phyloP scores from a whole-genome alignment of 1,140 invertebrate species.

The Carcinoscorpius rotundicauda region DNA sequence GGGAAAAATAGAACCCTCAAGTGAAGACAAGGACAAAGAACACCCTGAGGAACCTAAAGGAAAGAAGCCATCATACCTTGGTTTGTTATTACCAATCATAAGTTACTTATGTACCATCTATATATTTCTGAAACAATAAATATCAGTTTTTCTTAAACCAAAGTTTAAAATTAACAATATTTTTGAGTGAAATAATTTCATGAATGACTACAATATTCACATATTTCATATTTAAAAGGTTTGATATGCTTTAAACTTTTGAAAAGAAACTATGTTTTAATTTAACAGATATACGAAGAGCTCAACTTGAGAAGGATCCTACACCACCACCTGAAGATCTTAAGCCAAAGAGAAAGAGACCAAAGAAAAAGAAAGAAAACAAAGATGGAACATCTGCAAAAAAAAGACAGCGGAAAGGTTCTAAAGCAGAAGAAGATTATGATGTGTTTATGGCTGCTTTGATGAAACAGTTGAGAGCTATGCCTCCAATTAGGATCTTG shows the following conservation, averaged over 20 bases:
- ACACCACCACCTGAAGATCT: constrained; percentile 26
- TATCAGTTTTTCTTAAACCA: too few species aligned
- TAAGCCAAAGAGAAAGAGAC: constrained; percentile 24
- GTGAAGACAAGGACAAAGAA: constrained; percentile 2
- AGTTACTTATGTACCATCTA: too few species aligned
- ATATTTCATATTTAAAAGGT: too few species aligned
- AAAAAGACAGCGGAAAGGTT: constrained; percentile 58
- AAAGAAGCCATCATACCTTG: constrained; percentile 18
- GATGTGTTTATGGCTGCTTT: constrained; percentile 78
- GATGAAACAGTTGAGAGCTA: constrained; percentile 63
- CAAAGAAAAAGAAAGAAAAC: constrained; percentile 21
- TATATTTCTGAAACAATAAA: too few species aligned
- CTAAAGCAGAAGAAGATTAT: constrained; percentile 75
- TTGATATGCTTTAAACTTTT: too few species aligned
- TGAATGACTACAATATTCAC: too few species aligned
- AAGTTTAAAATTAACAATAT: too few species aligned
- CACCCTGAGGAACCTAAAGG: constrained; percentile 12
- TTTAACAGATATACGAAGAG: constrained; percentile 22
- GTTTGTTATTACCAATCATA: not conserved
- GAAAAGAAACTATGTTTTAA: too few species aligned
- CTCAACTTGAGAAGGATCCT: constrained; percentile 25
- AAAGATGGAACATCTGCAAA: constrained; percentile 39
- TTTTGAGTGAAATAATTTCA: too few species aligned
- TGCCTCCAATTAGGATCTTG: constrained; percentile 70
- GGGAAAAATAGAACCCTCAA: too few species aligned